Evolutionary conservation across 2,113 vertebrate genomes (phyloP).

Genomic region (Sterna hirundo): DNA sequence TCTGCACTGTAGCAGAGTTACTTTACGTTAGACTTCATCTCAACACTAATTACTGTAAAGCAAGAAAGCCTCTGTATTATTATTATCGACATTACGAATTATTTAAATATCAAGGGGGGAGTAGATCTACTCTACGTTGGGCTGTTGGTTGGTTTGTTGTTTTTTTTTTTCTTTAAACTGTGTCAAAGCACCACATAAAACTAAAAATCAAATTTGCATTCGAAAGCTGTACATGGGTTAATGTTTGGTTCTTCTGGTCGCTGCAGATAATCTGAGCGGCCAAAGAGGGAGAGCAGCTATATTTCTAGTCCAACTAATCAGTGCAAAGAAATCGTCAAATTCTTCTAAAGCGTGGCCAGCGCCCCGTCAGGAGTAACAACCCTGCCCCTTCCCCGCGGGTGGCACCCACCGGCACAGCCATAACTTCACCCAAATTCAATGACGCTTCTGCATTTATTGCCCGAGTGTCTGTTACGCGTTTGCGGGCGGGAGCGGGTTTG

Average conservation of each 20-base stretch:
- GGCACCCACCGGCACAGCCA: neutral
- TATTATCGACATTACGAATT: rapidly evolving
- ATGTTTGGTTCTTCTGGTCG: neutral
- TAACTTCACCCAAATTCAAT: neutral
- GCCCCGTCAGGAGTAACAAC: neutral
- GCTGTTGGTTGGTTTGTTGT: too few species aligned
- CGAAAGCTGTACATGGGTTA: neutral
- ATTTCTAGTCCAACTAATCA: neutral
- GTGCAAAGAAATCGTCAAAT: neutral
- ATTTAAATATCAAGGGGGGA: neutral
- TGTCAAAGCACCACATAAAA: neutral
- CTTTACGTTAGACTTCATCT: neutral
- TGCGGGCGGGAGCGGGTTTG: neutral
- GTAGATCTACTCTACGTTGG: rapidly evolving
- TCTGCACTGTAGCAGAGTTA: neutral
- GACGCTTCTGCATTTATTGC: slow-evolving; percentile 15
- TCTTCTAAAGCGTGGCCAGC: neutral
- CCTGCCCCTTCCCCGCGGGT: neutral
- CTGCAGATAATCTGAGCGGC: neutral
- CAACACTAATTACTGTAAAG: neutral
- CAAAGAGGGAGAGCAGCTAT: neutral
- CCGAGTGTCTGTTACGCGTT: neutral
- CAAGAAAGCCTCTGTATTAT: rapidly evolving
- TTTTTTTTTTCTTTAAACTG: neutral
- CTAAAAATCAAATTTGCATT: neutral